phyloP scores from a whole-genome alignment of 1,140 invertebrate species.

The Aphelenchoides besseyi region DNA sequence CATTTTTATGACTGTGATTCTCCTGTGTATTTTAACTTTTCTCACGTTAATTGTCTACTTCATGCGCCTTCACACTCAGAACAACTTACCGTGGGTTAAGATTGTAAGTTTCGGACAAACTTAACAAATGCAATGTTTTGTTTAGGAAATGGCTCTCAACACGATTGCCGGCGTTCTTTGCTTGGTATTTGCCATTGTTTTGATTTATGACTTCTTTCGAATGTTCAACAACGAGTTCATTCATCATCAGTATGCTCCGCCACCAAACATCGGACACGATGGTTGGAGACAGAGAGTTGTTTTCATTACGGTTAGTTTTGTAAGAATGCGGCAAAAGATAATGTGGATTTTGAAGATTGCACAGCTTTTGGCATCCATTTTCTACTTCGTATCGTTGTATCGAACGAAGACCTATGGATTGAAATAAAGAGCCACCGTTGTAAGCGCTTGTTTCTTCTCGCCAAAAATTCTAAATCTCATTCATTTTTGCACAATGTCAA shows the following conservation, averaged over 20 bases:
- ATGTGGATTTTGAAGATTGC: conserved; percentile 37
- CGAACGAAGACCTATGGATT: conserved; percentile 25
- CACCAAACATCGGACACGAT: conserved; percentile 34
- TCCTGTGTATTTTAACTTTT: conserved; percentile 38
- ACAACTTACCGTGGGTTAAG: conserved; percentile 33
- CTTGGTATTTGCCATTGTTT: conserved; percentile 30
- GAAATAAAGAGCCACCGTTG: conserved; percentile 28
- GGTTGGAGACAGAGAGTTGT: conserved; percentile 38
- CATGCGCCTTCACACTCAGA: conserved; percentile 33
- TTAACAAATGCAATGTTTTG: conserved; percentile 4
- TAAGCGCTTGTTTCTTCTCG: too few relatives aligned
- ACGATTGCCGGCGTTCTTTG: conserved; percentile 32
- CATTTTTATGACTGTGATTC: conserved; percentile 43
- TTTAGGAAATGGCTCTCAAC: conserved; percentile 46
- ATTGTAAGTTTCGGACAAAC: conserved; percentile 44
- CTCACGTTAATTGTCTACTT: conserved; percentile 42
- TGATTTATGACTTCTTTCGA: conserved; percentile 39
- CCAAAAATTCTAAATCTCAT: background rate
- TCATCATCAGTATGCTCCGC: conserved; percentile 31
- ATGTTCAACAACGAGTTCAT: conserved; percentile 43
- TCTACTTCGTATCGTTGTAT: conserved; percentile 34
- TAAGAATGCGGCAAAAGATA: too few relatives aligned
- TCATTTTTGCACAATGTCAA: background rate
- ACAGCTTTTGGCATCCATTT: conserved; percentile 26
- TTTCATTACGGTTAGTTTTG: conserved; percentile 34